Percentiles rank a stretch among this genome's conserved stretches.
Conservation (phyloP, 2,888 invertebrate species). For the Byasa hedistus region DNA sequence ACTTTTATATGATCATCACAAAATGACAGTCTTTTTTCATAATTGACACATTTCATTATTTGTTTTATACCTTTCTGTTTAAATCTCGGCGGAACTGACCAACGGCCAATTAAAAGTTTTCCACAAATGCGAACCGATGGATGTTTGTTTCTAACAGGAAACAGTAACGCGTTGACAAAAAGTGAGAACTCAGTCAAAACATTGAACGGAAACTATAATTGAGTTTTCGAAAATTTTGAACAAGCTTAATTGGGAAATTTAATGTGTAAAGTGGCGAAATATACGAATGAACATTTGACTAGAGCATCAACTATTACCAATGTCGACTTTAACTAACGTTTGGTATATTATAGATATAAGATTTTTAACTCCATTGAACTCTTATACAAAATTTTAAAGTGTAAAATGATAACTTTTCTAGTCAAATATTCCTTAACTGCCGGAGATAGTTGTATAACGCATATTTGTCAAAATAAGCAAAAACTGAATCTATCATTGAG, state of each 20-base stretch:
- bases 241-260: not conserved
- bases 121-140: not conserved
- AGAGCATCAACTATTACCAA: not conserved
- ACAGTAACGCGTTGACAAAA: constrained; percentile 1
- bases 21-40: no score
- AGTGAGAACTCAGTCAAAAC: not conserved
- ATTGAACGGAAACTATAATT: not conserved
- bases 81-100: not conserved
- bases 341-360: no score
- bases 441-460: no score
- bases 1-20: no score
- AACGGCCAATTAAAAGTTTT: constrained; percentile 2
- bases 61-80: not conserved
- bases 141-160: not conserved
- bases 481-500: no score
- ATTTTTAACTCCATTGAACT: no score
- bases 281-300: not conserved
- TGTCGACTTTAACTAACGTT: not conserved
- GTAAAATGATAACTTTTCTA: no score
- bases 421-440: no score
- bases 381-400: no score
- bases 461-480: no score
- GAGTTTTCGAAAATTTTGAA: not conserved
- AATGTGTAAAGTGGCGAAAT: not conserved
- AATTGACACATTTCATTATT: no score